phyloP scores from a whole-genome alignment of 2,888 invertebrate genomes.

The Archips crataeganus region DNA sequence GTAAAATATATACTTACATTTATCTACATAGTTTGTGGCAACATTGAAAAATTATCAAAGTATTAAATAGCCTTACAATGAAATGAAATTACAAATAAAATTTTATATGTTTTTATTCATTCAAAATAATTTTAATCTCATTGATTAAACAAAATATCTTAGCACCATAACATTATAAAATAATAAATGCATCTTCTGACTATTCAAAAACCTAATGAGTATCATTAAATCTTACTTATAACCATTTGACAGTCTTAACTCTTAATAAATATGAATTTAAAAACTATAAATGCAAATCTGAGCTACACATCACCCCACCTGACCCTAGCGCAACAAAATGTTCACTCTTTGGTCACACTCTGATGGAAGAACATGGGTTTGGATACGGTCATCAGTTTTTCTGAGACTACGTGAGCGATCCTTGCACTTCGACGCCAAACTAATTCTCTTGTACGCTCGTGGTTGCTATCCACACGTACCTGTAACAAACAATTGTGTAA shows the following conservation, averaged over 20 bases:
- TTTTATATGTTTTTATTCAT: conserved; percentile 7
- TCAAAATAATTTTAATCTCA: conserved; percentile 11
- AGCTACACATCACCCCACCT: not conserved
- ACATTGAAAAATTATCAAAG: not conserved
- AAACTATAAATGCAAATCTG: conserved; percentile 39
- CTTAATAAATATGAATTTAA: conserved; percentile 15
- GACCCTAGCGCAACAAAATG: not conserved
- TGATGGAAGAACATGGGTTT: conserved; percentile 77
- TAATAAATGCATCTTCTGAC: conserved; percentile 82
- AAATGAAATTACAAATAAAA: not conserved
- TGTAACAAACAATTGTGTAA: conserved; percentile 59
- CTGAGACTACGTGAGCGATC: conserved; percentile 93
- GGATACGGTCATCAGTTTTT: conserved; percentile 88
- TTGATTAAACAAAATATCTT: conserved; percentile 48
- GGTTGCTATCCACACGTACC: conserved; percentile 95
- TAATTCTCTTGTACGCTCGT: conserved; percentile 93
- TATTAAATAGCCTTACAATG: not conserved
- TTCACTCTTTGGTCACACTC: conserved; percentile 59
- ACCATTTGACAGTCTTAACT: conserved; percentile 38
- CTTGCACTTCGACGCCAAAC: conserved; percentile 94
- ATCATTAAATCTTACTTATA: conserved; percentile 58
- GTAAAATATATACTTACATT: too few relatives aligned
- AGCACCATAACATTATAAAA: conserved; percentile 69
- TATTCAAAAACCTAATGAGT: conserved; percentile 70
- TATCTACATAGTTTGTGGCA: not conserved